Percentiles rank a stretch among this genome's conserved stretches.
Conservation (phyloP, 1,140 invertebrate species). For the Apocrypta bakeri region DNA sequence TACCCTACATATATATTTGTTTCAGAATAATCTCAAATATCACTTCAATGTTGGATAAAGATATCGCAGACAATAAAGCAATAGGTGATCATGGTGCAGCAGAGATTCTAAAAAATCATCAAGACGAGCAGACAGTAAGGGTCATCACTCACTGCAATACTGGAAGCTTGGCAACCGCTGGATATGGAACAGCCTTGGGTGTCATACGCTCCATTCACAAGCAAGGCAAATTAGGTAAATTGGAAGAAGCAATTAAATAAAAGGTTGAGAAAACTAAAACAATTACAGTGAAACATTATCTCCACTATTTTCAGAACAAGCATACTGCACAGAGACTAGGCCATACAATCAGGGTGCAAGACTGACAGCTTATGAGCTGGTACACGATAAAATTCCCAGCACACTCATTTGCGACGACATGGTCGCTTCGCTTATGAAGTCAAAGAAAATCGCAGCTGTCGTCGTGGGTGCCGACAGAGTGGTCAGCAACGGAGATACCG, state of each 20-base stretch:
- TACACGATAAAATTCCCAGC: constrained; percentile 93
- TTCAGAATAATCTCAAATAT: constrained; percentile 83
- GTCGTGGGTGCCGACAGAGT: constrained; percentile 93
- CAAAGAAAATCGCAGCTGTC: constrained; percentile 84
- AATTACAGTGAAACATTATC: neutral
- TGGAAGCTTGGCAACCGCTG: constrained; percentile 96
- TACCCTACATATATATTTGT: constrained; percentile 26
- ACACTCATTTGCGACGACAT: constrained; percentile 97
- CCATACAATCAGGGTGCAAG: constrained; percentile 98
- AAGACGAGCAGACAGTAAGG: constrained; percentile 77
- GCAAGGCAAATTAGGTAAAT: constrained; percentile 82
- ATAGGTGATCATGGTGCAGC: constrained; percentile 89
- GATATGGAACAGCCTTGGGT: constrained; percentile 97
- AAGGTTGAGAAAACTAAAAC: neutral
- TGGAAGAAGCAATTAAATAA: neutral
- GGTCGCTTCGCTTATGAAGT: constrained; percentile 92
- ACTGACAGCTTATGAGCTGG: constrained; percentile 96
- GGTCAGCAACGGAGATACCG: constrained; percentile 97
- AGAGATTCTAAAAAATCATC: constrained; percentile 78
- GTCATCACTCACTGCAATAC: constrained; percentile 99
- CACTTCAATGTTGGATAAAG: constrained; percentile 88
- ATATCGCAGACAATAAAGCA: constrained; percentile 89
- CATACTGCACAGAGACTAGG: constrained; percentile 96
- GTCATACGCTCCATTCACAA: constrained; percentile 89
- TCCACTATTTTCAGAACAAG: constrained; percentile 79